Evolutionary conservation across 1,140 invertebrate species (phyloP).

Genomic region (Ectropis grisescens): DNA sequence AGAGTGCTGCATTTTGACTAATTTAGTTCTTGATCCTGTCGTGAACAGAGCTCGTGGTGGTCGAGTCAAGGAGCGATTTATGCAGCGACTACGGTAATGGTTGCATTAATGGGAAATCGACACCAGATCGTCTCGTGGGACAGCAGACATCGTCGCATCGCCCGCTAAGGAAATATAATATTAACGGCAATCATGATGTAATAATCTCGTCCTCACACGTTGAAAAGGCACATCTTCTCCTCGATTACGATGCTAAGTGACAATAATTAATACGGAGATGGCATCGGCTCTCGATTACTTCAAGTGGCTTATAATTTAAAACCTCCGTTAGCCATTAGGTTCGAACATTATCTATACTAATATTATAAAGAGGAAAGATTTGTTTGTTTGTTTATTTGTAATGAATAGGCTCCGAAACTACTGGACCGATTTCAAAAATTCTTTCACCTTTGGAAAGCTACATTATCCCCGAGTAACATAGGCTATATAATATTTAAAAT

Average conservation of each 20-base stretch:
- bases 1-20: no score
- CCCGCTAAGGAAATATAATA: constrained; percentile 52
- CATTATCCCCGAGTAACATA: no score
- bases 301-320: constrained; percentile 7
- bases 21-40: no score
- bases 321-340: neutral
- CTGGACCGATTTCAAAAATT: no score
- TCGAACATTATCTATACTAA: no score
- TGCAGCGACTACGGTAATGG: constrained; percentile 42
- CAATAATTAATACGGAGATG: constrained; percentile 32
- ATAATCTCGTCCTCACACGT: constrained; percentile 45
- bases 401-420: no score
- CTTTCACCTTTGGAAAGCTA: no score
- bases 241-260: constrained; percentile 24
- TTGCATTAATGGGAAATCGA: constrained; percentile 52
- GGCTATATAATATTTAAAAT: no score
- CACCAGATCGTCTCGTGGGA: constrained; percentile 33
- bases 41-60: constrained; percentile 25
- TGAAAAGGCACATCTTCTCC: constrained; percentile 29
- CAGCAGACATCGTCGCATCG: constrained; percentile 19
- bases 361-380: no score
- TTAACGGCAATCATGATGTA: constrained; percentile 46
- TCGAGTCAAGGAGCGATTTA: constrained; percentile 44
- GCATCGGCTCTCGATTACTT: constrained; percentile 23
- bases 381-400: no score